These are phyloP conservation scores for Acropternis orthonyx DNA, from an alignment of 2,797 vertebrate species.

Conservation along the genomic window DNA sequence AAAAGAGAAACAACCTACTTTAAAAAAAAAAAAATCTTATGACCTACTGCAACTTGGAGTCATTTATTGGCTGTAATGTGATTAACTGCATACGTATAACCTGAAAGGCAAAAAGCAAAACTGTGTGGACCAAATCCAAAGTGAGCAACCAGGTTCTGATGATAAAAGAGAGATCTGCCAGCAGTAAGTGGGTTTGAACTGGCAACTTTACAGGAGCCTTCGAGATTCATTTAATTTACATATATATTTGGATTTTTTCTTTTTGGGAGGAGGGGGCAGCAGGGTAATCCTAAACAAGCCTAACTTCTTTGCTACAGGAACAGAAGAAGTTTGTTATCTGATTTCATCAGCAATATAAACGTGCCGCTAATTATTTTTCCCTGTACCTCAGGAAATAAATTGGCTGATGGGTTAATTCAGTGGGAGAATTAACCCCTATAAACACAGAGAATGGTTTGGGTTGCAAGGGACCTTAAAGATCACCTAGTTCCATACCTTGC, in stretches of 20 bases:
- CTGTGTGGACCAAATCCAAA: background rate
- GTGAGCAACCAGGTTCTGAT: constrained; percentile 3
- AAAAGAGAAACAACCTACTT: background rate
- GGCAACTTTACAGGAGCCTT: background rate
- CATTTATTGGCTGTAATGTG: background rate
- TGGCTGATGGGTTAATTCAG: background rate
- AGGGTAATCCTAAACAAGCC: background rate
- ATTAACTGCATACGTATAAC: background rate
- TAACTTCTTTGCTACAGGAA: background rate
- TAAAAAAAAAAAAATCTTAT: background rate
- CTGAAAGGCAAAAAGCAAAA: background rate
- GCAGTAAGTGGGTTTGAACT: background rate
- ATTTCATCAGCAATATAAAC: background rate
- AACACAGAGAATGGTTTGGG: background rate
- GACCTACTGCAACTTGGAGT: background rate
- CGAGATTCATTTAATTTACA: constrained; percentile 19
- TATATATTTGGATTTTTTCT: background rate
- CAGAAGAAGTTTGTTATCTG: background rate
- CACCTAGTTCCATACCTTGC: background rate
- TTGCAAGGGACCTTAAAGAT: background rate
- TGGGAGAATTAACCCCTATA: background rate
- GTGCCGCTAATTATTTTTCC: background rate
- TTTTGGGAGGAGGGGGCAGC: rapidly evolving
- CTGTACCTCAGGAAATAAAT: background rate
- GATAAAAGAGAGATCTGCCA: background rate